These are phyloP conservation scores for Hormaphis cornu DNA, from an alignment of 1,140 invertebrate genomes.

Conservation along the genomic window DNA sequence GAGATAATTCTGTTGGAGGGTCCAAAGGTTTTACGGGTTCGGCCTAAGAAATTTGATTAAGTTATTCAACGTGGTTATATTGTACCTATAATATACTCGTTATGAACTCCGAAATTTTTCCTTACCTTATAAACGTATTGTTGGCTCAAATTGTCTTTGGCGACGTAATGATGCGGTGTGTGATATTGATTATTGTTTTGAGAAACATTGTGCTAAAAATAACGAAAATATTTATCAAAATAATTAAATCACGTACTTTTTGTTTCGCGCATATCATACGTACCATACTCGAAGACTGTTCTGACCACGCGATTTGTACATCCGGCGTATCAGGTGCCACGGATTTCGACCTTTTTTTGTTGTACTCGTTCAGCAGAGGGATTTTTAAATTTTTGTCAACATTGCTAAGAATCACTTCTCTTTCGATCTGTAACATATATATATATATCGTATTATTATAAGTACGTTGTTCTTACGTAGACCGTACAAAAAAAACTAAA, in stretches of 20 bases:
- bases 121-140: constrained; percentile 19
- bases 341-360: constrained; percentile 48
- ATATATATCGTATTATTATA: not conserved
- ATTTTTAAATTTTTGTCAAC: constrained; percentile 65
- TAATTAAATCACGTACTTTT: not conserved
- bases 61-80: not conserved
- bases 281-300: constrained; percentile 39
- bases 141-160: not conserved
- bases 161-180: constrained; percentile 2
- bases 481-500: not conserved
- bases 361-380: constrained; percentile 60
- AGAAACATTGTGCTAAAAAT: constrained; percentile 22
- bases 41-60: not conserved
- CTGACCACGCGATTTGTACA: constrained; percentile 52
- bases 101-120: too few species aligned
- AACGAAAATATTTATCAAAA: not conserved
- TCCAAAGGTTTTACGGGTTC: constrained; percentile 23
- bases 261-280: not conserved
- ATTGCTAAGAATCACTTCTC: constrained; percentile 58
- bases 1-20: constrained; percentile 24
- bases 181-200: constrained; percentile 14
- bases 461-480: too few species aligned
- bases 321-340: constrained; percentile 64
- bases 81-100: not conserved
- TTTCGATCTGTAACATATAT: constrained; percentile 53